Conservation (phyloP, 2,113 vertebrate species). For the Todiramphus chloris region DNA sequence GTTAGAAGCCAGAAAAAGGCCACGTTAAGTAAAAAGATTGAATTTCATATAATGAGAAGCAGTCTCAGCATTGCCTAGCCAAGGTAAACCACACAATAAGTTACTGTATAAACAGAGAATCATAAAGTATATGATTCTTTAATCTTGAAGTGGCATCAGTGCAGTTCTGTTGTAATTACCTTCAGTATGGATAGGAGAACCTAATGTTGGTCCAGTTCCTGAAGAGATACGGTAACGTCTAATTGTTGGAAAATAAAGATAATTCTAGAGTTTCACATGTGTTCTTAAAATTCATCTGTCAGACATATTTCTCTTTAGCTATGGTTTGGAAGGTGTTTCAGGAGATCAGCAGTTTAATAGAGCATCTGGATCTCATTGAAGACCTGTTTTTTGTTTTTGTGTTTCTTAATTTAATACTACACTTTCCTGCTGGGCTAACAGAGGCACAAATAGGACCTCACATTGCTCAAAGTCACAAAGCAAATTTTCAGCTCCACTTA, state of each 20-base stretch:
- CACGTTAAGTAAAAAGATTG: not conserved
- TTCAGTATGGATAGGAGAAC: not conserved
- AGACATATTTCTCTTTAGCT: not conserved
- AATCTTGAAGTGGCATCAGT: not conserved
- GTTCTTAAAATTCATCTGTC: not conserved
- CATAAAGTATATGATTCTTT: not conserved
- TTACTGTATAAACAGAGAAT: constrained; percentile 26
- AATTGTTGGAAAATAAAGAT: not conserved
- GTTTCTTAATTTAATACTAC: constrained; percentile 4
- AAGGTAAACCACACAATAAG: constrained; percentile 22
- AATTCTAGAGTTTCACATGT: not conserved
- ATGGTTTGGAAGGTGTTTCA: constrained; percentile 32
- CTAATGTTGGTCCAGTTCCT: not conserved
- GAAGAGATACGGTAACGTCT: not conserved
- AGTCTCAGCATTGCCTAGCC: not conserved
- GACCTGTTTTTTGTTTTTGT: not conserved
- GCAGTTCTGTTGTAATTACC: not conserved
- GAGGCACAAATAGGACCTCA: not conserved
- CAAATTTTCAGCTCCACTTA: not conserved
- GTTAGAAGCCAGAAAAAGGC: not conserved
- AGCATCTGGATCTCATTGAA: constrained; percentile 44
- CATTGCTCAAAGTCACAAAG: not conserved
- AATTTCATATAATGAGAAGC: not conserved
- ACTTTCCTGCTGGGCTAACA: constrained; percentile 8
- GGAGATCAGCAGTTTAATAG: not conserved